Evolutionary conservation across 2,113 vertebrate genomes (phyloP).

Genomic region (Setophaga kirtlandii): DNA sequence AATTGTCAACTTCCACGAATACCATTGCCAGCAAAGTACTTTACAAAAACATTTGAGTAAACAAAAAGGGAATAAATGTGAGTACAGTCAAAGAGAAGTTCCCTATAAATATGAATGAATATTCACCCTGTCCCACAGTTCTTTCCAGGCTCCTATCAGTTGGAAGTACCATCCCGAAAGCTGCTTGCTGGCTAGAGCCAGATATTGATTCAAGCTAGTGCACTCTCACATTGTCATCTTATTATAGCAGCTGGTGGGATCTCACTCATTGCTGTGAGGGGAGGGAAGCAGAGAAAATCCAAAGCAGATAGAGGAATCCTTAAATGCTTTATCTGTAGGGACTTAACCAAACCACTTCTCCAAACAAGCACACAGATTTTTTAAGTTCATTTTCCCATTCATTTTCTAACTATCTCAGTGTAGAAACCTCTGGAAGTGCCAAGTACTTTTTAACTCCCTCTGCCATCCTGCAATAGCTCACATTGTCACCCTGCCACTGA

Average conservation of each 20-base stretch:
- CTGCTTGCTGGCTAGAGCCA: background rate
- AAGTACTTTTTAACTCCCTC: background rate
- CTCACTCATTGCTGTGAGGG: background rate
- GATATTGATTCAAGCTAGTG: background rate
- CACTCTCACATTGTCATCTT: background rate
- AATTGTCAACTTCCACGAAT: background rate
- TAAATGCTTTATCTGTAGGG: background rate
- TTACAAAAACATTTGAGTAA: constrained; percentile 1
- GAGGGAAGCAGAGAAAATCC: background rate
- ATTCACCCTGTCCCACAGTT: background rate
- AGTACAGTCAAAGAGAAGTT: background rate
- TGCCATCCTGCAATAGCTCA: background rate
- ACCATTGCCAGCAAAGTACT: background rate
- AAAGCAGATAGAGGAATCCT: background rate
- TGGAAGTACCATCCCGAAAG: background rate
- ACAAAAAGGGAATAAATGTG: background rate
- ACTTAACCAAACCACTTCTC: background rate
- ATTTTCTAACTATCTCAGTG: background rate
- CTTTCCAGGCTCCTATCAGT: background rate
- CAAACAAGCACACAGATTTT: background rate
- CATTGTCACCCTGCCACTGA: background rate
- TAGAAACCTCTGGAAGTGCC: background rate
- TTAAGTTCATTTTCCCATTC: background rate
- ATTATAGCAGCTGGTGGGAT: background rate
- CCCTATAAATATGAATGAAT: background rate